Base-by-base conservation (phyloP, 2,113 vertebrate genomes). In the Cyprinodon tularosa region DNA sequence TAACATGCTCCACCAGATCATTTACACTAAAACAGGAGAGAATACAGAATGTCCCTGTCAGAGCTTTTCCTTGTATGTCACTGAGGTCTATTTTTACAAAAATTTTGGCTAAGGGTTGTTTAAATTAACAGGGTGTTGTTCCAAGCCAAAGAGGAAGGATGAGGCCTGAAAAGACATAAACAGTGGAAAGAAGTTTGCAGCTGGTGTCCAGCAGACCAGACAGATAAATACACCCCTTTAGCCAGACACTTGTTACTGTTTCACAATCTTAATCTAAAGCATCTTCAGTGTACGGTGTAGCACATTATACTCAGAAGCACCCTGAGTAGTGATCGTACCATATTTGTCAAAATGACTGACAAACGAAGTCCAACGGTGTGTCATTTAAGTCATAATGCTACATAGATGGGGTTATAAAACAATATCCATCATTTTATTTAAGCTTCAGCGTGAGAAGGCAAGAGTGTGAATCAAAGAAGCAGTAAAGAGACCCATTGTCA, bases 91-190 rank as follows among this genome's bases (percentile, higher is more conserved):
- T n/a, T 57, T 57, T n/a, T 20, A n/a, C 10, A 57, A 29, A 5
- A 13, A 48, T 83, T 62, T 71, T 53, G 0, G 48, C 22, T 78
- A 36, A 11, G 36, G 66, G 83, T 88, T 88, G 84, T 87, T 83
- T 83, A 75, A 72, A 70, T 81, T 42, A 68, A 11, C 42, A 62
- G 62, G 70, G 73, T 1, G 0, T 71, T 63, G 61, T 74, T 83
- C 78, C 70, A 0, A 79, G 59, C 47, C 63, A 60, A 61, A 40
- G 45, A 68, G 62, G 74, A 78, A 66, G 65, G 61, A 78, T 59
- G 74, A 70, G 70, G 72, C 62, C 76, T 2, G 36, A 83, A 48
- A 53, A 70, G 62, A 86, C 75, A 67, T 87, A 87, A 90, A 88
- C 88, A 82, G 57, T 82, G 66, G 40, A 72, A 68, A 47, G 1